Evolutionary conservation across 2,888 invertebrate genomes (phyloP), one percentile per base, ranked within the genome.

Genomic region (Hirtodrosophila confusa): DNA sequence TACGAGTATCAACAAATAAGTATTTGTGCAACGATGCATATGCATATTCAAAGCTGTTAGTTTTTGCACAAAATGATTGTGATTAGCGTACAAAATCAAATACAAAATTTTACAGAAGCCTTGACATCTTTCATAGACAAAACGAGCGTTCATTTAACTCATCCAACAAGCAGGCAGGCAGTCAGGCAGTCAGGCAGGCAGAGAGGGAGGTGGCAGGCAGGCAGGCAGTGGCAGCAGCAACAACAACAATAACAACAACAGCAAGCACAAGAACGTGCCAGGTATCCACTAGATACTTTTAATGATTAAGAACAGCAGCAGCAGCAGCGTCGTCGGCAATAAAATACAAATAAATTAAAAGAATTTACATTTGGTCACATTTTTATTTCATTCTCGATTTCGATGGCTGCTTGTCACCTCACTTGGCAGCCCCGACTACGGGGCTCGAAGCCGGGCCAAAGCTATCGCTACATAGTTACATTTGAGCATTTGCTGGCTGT

Each of bases 71-170:
- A 51, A 57, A 61, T 70, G 51, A 41, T 64, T 80, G 76, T 75
- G 85, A 72, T 83, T 75, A 63, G 75, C 78, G 69, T 84, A 71
- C 69, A 54, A 57, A 78, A 78, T 71, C 40, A 66, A 64, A 62
- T 71, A 71, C 57, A 66, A 69, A 70, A 48, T 71, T 73, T 75
- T 74, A 75, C 66, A 85, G 55, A 78, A 78, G 82, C 88, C 88
- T 88, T 89, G 89, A 88, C 88, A 88, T 83, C 87, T 89, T 88
- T 88, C 87, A 87, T 77, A 88, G 80, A 68, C 77, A 67, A 79
- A 73, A 67, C 74, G 39, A 69, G 75, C 88, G 87, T 88, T 88
- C 76, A 62, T 88, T 89, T 85, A 89, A 88, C 89, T 78, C 89
- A 88, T 80, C 75, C 70, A 66, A 69, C 43, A 33, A 62, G 7